Evolutionary conservation across 2,888 invertebrate genomes (phyloP).

Genomic region (Quadriops clusia): DNA sequence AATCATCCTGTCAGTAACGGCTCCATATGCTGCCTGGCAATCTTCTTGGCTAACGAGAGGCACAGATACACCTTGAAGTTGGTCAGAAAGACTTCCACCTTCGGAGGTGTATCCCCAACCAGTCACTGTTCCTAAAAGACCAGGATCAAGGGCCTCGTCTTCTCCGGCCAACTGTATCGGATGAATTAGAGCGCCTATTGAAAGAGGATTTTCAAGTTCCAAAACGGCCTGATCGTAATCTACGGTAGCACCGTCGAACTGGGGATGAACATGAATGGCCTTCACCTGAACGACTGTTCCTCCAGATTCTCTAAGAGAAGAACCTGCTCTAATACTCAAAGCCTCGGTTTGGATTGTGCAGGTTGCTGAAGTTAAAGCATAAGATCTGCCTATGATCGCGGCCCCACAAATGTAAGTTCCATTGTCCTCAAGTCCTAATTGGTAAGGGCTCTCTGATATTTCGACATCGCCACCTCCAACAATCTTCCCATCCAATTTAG

Average conservation of each 20-base stretch:
- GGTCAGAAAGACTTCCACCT: conserved; percentile 8
- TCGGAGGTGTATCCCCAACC: conserved; percentile 17
- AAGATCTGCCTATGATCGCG: conserved; percentile 2
- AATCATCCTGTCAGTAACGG: conserved; percentile 16
- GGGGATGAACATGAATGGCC: conserved; percentile 19
- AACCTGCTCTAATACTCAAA: conserved; percentile 14
- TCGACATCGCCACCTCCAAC: conserved; percentile 9
- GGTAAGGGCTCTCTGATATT: conserved; percentile 9
- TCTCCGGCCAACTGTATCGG: conserved; percentile 9
- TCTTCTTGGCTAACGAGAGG: conserved; percentile 12
- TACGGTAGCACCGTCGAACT: conserved; percentile 18
- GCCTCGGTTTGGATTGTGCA: conserved; percentile 1
- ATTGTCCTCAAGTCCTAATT: conserved; percentile 7
- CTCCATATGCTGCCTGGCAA: conserved; percentile 13
- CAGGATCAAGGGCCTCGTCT: conserved; percentile 8
- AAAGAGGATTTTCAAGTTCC: conserved; percentile 19
- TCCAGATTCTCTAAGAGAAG: conserved; percentile 11
- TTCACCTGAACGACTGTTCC: conserved; percentile 13
- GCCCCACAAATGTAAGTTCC: conserved; percentile 8
- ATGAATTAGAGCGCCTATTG: conserved; percentile 6
- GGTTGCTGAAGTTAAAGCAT: conserved; percentile 8
- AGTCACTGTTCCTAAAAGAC: conserved; percentile 9
- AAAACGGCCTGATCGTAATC: conserved; percentile 30
- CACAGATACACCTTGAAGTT: conserved; percentile 14
- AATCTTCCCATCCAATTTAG: conserved; percentile 8